A percentile compares a stretch with the other conserved stretches of the same genome.
Evolutionary conservation across 2,113 vertebrate genomes (phyloP).

Genomic region (Pseudopipra pipra): DNA sequence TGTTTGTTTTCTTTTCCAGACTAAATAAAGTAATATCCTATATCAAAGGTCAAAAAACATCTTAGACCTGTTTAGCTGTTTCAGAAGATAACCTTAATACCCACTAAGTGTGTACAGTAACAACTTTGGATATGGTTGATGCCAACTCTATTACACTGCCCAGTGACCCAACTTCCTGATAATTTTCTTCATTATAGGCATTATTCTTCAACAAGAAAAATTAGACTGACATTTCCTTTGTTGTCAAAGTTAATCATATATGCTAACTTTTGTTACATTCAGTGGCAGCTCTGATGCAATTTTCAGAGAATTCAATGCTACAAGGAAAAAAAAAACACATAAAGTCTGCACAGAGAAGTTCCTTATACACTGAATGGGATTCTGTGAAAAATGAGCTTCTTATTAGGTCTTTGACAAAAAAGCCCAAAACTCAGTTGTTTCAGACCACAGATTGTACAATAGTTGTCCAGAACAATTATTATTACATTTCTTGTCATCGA

Average conservation of each 20-base stretch:
- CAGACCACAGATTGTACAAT: not conserved
- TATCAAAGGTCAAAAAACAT: not conserved
- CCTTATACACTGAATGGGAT: not conserved
- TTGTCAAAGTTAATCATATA: not conserved
- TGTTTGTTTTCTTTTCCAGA: not conserved
- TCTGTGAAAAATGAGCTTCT: not conserved
- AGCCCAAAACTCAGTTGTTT: not conserved
- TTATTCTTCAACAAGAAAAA: not conserved
- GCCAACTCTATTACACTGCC: not conserved
- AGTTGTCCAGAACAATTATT: not conserved
- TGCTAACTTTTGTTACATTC: not conserved
- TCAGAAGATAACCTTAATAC: not conserved
- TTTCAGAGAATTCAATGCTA: not conserved
- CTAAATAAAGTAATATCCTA: not conserved
- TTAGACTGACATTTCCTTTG: not conserved
- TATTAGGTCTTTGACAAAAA: not conserved
- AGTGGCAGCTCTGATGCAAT: not conserved
- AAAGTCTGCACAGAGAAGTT: not conserved
- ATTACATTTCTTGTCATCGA: not conserved
- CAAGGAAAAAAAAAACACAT: not conserved
- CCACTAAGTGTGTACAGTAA: fast-evolving
- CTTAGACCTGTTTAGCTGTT: not conserved
- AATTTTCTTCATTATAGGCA: not conserved
- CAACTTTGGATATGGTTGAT: not conserved
- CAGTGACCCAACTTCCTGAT: not conserved